phyloP scores from a whole-genome alignment of 2,113 vertebrate species.

The Rhagologus leucostigma region DNA sequence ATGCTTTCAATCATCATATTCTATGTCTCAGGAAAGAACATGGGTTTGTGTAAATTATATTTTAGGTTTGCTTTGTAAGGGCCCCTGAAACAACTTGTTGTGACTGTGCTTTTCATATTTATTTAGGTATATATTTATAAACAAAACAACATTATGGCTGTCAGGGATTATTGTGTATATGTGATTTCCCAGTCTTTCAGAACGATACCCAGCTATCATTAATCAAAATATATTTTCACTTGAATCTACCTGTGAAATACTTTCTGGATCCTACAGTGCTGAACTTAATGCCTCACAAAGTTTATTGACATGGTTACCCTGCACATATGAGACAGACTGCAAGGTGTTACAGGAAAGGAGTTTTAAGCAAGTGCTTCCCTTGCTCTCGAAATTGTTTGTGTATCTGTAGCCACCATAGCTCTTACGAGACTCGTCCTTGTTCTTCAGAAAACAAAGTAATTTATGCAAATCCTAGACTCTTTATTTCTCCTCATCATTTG shows the following conservation, averaged over 20 bases:
- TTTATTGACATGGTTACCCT: not conserved
- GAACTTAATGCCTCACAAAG: not conserved
- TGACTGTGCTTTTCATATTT: not conserved
- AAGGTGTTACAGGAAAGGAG: not conserved
- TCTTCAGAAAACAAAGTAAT: not conserved
- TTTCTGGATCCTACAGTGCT: not conserved
- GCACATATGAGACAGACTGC: not conserved
- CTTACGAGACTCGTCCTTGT: not conserved
- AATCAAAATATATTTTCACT: not conserved
- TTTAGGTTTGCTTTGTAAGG: not conserved
- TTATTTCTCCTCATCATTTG: not conserved
- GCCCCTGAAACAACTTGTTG: not conserved
- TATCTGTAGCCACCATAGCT: not conserved
- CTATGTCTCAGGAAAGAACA: not conserved
- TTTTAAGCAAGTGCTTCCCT: not conserved
- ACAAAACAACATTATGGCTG: not conserved
- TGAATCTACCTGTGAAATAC: not conserved
- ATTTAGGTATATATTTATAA: not conserved
- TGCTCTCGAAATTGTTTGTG: not conserved
- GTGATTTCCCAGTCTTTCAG: not conserved
- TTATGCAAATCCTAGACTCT: not conserved
- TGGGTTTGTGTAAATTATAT: not conserved
- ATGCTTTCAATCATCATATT: accelerated
- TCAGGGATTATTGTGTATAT: not conserved
- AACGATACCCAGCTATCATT: not conserved